Evolutionary conservation across 2,797 vertebrate genomes (phyloP).

Genomic region (Gymnothorax javanicus): DNA sequence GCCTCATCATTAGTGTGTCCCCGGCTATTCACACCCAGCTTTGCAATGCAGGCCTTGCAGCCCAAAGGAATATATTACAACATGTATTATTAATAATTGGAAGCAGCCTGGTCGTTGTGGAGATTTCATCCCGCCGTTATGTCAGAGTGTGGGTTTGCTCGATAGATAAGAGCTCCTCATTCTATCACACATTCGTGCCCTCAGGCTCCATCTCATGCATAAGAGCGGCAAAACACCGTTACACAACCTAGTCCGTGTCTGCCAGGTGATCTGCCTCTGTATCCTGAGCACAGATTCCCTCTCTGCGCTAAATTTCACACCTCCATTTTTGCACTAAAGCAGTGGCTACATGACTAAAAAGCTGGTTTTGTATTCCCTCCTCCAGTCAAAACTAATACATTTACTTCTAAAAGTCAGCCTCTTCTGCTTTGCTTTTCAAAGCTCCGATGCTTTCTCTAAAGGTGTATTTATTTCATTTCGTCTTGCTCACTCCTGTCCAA

Average conservation of each 20-base stretch:
- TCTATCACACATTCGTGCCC: slow-evolving; percentile 50
- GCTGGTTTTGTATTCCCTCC: neutral
- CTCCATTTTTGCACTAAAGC: neutral
- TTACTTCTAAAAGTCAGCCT: neutral
- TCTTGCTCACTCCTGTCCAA: neutral
- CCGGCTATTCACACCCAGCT: neutral
- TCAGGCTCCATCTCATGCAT: neutral
- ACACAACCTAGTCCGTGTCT: slow-evolving; percentile 46
- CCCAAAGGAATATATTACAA: slow-evolving; percentile 38
- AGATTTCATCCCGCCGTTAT: slow-evolving; percentile 48
- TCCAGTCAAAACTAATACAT: neutral
- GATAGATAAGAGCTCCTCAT: slow-evolving; percentile 67
- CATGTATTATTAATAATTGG: slow-evolving; percentile 70
- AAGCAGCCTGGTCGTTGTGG: slow-evolving; percentile 59
- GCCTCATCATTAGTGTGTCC: neutral
- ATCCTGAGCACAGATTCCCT: neutral
- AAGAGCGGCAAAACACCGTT: slow-evolving; percentile 57
- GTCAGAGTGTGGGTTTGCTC: slow-evolving; percentile 65
- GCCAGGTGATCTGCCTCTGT: slow-evolving; percentile 26
- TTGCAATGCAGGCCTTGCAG: neutral
- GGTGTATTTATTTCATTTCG: neutral
- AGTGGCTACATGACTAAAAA: neutral
- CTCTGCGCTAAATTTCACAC: neutral
- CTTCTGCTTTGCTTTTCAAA: neutral
- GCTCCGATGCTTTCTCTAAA: neutral